Percentiles rank a stretch among this genome's conserved stretches.
Evolutionary conservation across 2,113 vertebrate genomes (phyloP).

Genomic region (Oryzias woworae): DNA sequence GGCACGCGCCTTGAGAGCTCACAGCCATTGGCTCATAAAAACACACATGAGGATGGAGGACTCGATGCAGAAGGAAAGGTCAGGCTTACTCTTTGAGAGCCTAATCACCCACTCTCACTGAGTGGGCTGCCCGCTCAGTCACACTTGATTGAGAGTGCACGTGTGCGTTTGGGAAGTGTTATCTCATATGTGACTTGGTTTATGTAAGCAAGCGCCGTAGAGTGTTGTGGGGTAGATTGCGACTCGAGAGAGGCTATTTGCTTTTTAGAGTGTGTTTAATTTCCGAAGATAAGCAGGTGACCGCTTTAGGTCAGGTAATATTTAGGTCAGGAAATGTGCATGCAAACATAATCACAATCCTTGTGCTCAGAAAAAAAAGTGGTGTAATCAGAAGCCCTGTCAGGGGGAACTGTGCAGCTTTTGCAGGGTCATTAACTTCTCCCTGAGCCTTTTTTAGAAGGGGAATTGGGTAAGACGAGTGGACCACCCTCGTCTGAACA

Average conservation of each 20-base stretch:
- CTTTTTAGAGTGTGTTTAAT: slow-evolving; percentile 33
- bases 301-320: slow-evolving; percentile 54
- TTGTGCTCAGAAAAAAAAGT: slow-evolving; percentile 47
- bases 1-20: slow-evolving; percentile 49
- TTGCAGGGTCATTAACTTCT: slow-evolving; percentile 67
- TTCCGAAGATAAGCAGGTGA: slow-evolving; percentile 48
- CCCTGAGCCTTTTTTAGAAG: slow-evolving; percentile 45
- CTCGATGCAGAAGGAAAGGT: slow-evolving; percentile 74
- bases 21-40: slow-evolving; percentile 69
- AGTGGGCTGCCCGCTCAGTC: slow-evolving; percentile 64
- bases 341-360: slow-evolving; percentile 24
- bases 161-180: slow-evolving; percentile 26
- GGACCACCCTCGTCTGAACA: slow-evolving; percentile 27
- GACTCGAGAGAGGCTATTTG: slow-evolving; percentile 26
- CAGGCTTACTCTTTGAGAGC: slow-evolving; percentile 71
- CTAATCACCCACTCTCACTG: slow-evolving; percentile 76
- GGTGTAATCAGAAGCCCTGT: slow-evolving; percentile 59
- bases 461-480: slow-evolving; percentile 45
- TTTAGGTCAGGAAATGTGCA: slow-evolving; percentile 11
- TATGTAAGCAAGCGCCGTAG: slow-evolving; percentile 26
- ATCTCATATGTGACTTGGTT: slow-evolving; percentile 30
- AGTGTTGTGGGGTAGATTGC: slow-evolving; percentile 30
- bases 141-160: slow-evolving; percentile 59
- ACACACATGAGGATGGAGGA: slow-evolving; percentile 62
- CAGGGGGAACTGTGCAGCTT: slow-evolving; percentile 43